Conservation (phyloP, 2,113 vertebrate species). For the Channa argus region DNA sequence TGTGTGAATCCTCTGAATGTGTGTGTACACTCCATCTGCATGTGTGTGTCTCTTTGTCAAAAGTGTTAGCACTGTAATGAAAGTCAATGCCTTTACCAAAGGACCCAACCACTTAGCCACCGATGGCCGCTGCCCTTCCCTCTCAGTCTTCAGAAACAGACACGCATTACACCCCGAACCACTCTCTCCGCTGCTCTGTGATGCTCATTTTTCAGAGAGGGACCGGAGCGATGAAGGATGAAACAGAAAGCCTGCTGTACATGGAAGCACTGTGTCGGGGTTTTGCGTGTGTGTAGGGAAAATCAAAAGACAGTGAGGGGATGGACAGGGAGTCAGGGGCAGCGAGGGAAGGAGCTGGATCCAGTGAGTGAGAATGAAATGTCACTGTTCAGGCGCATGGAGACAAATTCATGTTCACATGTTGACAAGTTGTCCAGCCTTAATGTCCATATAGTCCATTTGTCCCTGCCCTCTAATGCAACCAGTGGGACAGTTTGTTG, state of each 20-base stretch:
- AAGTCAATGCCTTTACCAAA: slow-evolving; percentile 70
- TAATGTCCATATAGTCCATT: too few relatives aligned
- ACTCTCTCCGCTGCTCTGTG: slow-evolving; percentile 11
- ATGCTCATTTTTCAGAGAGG: slow-evolving; percentile 24
- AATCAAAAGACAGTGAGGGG: slow-evolving; percentile 30
- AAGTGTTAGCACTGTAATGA: slow-evolving; percentile 59
- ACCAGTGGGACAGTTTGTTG: too few relatives aligned
- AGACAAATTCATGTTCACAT: background rate
- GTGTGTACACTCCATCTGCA: slow-evolving; percentile 9
- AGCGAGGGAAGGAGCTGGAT: background rate
- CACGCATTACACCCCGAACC: background rate
- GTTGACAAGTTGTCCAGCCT: too few relatives aligned
- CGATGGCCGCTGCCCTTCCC: slow-evolving; percentile 7
- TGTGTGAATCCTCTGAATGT: slow-evolving; percentile 2
- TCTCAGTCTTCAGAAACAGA: slow-evolving; percentile 3
- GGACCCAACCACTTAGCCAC: slow-evolving; percentile 46
- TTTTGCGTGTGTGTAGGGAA: background rate
- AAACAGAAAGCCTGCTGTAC: background rate
- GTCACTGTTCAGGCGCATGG: slow-evolving; percentile 8
- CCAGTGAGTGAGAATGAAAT: slow-evolving; percentile 2
- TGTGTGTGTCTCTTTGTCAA: slow-evolving; percentile 26
- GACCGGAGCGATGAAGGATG: too few relatives aligned
- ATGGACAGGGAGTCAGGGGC: background rate
- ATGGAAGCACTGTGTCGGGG: too few relatives aligned
- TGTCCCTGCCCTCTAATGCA: too few relatives aligned